These are phyloP conservation scores for Paramormyrops hopkinsi DNA, from an alignment of 2,797 vertebrate genomes.

Conservation along the genomic window DNA sequence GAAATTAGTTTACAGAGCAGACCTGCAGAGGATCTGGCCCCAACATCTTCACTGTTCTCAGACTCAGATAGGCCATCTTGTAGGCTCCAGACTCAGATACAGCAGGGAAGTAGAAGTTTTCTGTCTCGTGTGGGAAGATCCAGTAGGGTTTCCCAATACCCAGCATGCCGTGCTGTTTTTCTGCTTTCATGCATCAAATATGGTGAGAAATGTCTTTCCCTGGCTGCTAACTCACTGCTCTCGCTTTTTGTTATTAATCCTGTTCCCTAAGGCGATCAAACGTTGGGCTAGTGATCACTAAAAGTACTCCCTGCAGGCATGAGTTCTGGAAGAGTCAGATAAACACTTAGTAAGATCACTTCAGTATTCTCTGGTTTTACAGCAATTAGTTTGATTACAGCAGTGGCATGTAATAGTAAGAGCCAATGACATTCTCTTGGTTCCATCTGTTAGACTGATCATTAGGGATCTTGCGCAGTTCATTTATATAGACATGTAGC, in stretches of 20 bases:
- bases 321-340: not conserved
- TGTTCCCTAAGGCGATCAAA: not conserved
- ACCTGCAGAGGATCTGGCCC: not conserved
- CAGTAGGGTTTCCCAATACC: not conserved
- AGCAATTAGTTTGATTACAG: not conserved
- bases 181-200: conserved; percentile 1
- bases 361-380: not conserved
- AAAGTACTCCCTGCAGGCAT: not conserved
- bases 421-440: not conserved
- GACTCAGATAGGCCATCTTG: not conserved
- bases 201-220: not conserved
- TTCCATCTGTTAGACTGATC: not conserved
- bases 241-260: not conserved
- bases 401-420: not conserved
- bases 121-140: not conserved
- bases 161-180: not conserved
- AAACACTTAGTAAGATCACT: not conserved
- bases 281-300: not conserved
- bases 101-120: not conserved
- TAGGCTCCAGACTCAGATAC: not conserved
- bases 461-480: not conserved
- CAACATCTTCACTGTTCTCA: not conserved
- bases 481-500: not conserved
- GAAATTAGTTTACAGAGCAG: not conserved
- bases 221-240: not conserved